Evolutionary conservation across 2,113 vertebrate genomes (phyloP), one percentile per base, ranked within the genome.

Genomic region (Tetrao urogallus): DNA sequence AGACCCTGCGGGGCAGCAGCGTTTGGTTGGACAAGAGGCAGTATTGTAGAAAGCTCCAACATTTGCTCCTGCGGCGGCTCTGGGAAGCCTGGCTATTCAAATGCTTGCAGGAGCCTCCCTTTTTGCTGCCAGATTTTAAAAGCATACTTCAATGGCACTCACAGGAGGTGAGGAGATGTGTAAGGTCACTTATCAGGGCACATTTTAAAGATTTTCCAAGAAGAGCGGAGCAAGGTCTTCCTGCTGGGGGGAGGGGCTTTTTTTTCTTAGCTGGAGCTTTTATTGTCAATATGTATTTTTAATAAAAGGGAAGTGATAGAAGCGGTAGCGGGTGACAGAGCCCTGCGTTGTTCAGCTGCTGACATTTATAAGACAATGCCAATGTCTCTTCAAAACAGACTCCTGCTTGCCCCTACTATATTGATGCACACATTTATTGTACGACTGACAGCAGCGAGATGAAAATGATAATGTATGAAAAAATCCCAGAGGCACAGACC

Each of bases 391-490:
- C 92, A 92, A 92, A 97, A 95, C 91, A 58, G 57, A 87, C 11
- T 5, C 94, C 94, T 88, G 82, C 95, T 95, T 83, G 70, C 65
- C 77, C 82, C 71, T 90, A 34, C 93, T 88, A 72, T 96, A 93
- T 96, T 87, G 70, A 76, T 78, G 91, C 70, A 76, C 79, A 90
- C 83, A 58, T 94, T 97, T 97, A 93, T 92, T 97, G 94, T 96
- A 91, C 91, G 65, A 77, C 94, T 48, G 42, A 86, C 95, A 95
- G 90, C 94, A 93, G 86, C 27, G 40, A 97, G 93, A 97, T 97
- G 95, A 96, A 95, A 97, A 97, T 93, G 93, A 97, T 96, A 97
- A 97, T 94, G 91, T 82, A 92, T 36, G 87, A 95, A 97, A 92
- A 95, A 95, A 92, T 96, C 96, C 97, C 97, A 94, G 95, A 95